Conservation (phyloP, 2,797 vertebrate species). For the Pipistrellus kuhlii region DNA sequence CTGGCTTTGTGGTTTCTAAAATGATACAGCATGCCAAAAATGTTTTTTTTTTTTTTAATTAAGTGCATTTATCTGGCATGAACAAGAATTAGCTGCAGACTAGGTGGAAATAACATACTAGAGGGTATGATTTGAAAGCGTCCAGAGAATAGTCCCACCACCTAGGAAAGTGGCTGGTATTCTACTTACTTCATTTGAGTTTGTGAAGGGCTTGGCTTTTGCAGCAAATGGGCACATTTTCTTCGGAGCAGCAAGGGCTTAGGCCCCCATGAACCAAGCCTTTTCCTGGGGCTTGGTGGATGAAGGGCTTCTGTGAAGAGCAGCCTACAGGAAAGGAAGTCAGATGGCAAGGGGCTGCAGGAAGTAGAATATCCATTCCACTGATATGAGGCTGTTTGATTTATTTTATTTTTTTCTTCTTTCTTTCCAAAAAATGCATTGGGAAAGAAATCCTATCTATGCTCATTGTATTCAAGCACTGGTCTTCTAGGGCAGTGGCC, state of each 20-base stretch:
- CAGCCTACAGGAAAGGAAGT: neutral
- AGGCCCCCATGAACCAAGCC: neutral
- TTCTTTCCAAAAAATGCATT: neutral
- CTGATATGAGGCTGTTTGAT: neutral
- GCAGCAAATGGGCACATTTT: neutral
- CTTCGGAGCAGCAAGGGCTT: neutral
- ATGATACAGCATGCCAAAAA: neutral
- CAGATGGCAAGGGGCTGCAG: no score
- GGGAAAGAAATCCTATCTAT: neutral
- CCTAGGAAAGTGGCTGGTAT: neutral
- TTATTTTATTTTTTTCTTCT: no score
- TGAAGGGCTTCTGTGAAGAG: neutral
- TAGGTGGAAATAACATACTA: neutral
- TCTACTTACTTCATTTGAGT: neutral
- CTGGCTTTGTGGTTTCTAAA: conserved; percentile 59
- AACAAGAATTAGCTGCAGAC: conserved; percentile 15
- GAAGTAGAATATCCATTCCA: neutral
- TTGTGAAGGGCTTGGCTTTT: conserved; percentile 2
- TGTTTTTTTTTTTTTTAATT: conserved; percentile 42
- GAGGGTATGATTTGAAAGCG: neutral
- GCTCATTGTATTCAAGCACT: neutral
- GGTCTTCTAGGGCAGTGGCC: neutral
- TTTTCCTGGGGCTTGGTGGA: neutral
- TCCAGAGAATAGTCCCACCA: neutral
- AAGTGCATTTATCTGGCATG: neutral